phyloP scores from a whole-genome alignment of 2,113 vertebrate species.

The Oryzias melastigma region DNA sequence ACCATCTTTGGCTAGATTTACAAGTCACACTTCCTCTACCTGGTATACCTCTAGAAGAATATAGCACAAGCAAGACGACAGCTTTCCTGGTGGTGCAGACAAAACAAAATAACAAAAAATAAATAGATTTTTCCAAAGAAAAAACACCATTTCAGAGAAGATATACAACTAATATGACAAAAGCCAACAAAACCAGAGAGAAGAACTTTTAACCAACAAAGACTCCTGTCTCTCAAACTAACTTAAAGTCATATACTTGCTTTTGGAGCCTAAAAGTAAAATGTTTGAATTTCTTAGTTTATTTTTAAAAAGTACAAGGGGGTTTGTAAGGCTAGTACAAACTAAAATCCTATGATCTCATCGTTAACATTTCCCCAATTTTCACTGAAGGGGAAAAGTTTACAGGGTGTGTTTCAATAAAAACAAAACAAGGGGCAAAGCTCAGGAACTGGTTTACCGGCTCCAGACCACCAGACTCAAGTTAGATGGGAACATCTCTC shows the following conservation, averaged over 20 bases:
- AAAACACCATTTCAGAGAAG: too few relatives aligned
- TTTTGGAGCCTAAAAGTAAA: too few relatives aligned
- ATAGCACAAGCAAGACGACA: not conserved
- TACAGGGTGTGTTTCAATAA: conserved; percentile 21
- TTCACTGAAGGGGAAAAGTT: conserved; percentile 18
- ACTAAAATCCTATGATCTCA: not conserved
- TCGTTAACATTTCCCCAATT: not conserved
- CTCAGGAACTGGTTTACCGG: conserved; percentile 11
- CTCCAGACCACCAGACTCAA: not conserved
- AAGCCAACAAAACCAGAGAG: too few relatives aligned
- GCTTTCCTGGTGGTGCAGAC: not conserved
- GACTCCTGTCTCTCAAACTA: too few relatives aligned
- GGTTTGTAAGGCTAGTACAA: not conserved
- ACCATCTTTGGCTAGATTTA: not conserved
- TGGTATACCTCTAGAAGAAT: not conserved
- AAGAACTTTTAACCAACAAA: too few relatives aligned
- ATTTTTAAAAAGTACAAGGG: not conserved
- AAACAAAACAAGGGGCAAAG: conserved; percentile 13
- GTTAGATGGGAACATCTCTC: conserved; percentile 21
- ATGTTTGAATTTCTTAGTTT: too few relatives aligned
- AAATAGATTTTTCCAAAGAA: too few relatives aligned
- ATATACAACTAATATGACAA: too few relatives aligned
- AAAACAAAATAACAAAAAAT: too few relatives aligned
- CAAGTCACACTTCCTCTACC: conserved; percentile 10
- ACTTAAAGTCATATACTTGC: too few relatives aligned